phyloP scores from a whole-genome alignment of 2,888 invertebrate species.

The Metalampra italica region DNA sequence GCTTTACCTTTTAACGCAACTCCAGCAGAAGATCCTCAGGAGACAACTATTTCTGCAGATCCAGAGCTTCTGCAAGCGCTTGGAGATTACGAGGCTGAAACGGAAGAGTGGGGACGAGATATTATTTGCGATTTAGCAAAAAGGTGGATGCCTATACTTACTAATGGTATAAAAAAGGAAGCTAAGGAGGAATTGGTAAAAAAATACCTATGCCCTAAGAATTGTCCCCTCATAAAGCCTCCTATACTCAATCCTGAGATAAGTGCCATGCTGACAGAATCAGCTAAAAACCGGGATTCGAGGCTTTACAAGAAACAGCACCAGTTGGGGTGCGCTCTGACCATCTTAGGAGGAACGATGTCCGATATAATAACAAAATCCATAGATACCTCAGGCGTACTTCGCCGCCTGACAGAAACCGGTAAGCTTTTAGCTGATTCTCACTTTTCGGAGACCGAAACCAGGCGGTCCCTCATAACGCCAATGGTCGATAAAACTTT shows the following conservation, averaged over 20 bases:
- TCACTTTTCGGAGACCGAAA: too few species aligned
- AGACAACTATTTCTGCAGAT: too few species aligned
- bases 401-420: too few species aligned
- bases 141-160: background rate
- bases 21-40: too few species aligned
- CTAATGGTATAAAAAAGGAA: background rate
- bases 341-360: too few species aligned
- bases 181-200: background rate
- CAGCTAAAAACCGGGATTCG: background rate
- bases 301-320: background rate
- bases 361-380: too few species aligned
- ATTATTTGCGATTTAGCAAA: background rate
- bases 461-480: too few species aligned
- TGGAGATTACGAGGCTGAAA: background rate
- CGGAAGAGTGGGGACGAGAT: background rate
- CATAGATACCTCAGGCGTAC: too few species aligned
- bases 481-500: too few species aligned
- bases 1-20: too few species aligned
- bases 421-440: too few species aligned
- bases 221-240: background rate
- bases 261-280: background rate
- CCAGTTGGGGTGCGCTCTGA: too few species aligned
- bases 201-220: background rate
- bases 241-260: conserved; percentile 1
- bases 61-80: background rate